A percentile compares a stretch with the other conserved stretches of the same genome.
Conservation (phyloP, 1,140 invertebrate species). For the Cydia fagiglandana region DNA sequence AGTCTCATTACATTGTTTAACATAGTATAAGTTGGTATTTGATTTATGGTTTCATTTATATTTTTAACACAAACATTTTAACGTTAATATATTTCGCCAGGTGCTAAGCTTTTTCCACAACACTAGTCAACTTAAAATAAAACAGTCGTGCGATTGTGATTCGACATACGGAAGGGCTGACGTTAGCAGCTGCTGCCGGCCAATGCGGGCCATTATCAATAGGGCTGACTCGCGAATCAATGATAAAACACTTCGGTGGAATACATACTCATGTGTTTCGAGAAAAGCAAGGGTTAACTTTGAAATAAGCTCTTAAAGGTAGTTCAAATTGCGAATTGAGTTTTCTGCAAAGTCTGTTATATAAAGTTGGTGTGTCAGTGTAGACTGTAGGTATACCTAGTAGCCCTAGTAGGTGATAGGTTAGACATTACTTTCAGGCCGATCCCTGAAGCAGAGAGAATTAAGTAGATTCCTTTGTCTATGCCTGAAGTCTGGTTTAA, state of each 20-base stretch:
- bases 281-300: neutral
- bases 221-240: neutral
- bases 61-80: too few relatives aligned
- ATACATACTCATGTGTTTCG: neutral
- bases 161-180: neutral
- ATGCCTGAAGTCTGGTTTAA: too few relatives aligned
- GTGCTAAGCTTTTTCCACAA: neutral
- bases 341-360: neutral
- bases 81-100: too few relatives aligned
- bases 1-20: too few relatives aligned
- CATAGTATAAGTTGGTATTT: too few relatives aligned
- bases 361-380: too few relatives aligned
- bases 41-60: too few relatives aligned
- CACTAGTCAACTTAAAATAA: neutral
- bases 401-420: too few relatives aligned
- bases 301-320: neutral
- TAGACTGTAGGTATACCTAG: too few relatives aligned
- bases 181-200: slow-evolving; percentile 15
- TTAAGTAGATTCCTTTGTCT: too few relatives aligned
- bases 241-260: neutral
- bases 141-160: neutral
- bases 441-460: too few relatives aligned
- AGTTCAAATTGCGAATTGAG: neutral
- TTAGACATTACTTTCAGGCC: too few relatives aligned
- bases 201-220: slow-evolving; percentile 18